phyloP scores from a whole-genome alignment of 2,888 invertebrate genomes.

The Phytoseiulus persimilis region DNA sequence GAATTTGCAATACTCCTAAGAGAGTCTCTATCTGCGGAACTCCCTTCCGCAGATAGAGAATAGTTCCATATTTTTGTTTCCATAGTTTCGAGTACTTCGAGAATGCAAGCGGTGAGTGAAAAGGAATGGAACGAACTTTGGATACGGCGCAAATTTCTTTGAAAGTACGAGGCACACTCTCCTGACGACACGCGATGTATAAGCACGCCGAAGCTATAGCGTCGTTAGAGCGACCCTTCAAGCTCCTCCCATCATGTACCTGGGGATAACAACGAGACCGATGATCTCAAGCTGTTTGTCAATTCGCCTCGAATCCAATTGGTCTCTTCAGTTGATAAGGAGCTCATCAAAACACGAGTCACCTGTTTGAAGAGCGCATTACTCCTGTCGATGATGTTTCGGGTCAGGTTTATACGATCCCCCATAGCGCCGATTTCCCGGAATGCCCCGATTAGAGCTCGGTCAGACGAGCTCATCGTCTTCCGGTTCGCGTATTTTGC shows the following conservation, averaged over 20 bases:
- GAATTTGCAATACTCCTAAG: no score
- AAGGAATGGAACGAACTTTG: conserved; percentile 56
- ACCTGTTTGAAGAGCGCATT: conserved; percentile 88
- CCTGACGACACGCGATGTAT: conserved; percentile 96
- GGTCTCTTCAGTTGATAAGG: not conserved
- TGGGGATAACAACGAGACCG: conserved; percentile 38
- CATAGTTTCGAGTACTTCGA: no score
- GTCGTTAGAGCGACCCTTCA: conserved; percentile 91
- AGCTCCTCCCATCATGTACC: conserved; percentile 89
- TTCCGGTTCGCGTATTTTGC: conserved; percentile 60
- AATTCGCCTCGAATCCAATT: no score
- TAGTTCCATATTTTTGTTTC: no score
- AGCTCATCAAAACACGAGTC: not conserved
- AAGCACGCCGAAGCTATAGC: conserved; percentile 97
- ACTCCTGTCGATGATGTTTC: conserved; percentile 91
- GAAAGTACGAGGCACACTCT: conserved; percentile 95
- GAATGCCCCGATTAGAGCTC: conserved; percentile 89
- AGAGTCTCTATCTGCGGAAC: no score
- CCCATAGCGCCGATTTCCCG: conserved; percentile 96
- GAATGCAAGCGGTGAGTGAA: no score
- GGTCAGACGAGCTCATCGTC: conserved; percentile 82
- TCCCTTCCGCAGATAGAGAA: no score
- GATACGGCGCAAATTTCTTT: conserved; percentile 94
- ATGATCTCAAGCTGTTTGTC: no score
- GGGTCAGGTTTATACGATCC: conserved; percentile 90